Conservation (phyloP, 2,888 invertebrate species). For the Chrysolina oricalcia region DNA sequence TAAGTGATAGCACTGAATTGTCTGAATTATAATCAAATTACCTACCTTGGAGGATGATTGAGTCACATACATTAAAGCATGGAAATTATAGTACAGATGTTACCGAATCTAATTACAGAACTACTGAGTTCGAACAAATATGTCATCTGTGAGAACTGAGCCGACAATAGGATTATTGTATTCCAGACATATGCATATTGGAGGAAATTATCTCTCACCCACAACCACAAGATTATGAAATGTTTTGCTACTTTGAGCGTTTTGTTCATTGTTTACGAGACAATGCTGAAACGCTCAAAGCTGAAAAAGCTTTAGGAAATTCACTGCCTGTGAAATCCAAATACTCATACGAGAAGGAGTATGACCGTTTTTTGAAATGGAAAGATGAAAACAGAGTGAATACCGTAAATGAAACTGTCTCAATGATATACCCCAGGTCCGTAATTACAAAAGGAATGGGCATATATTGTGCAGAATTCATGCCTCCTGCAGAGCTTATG, state of each 20-base stretch:
- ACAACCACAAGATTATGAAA: background rate
- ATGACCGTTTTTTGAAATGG: no score
- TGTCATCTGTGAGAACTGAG: background rate
- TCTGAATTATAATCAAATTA: slow-evolving; percentile 3
- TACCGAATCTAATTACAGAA: slow-evolving; percentile 8
- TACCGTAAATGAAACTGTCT: no score
- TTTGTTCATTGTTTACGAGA: background rate
- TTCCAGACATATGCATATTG: background rate
- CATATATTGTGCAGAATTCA: no score
- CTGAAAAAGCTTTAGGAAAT: no score
- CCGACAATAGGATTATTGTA: background rate
- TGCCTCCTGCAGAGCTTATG: no score
- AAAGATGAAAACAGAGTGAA: no score
- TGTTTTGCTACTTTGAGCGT: background rate
- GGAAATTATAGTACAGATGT: slow-evolving; percentile 5
- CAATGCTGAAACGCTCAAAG: no score
- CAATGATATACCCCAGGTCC: no score
- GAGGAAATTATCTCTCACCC: background rate
- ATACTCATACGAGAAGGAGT: no score
- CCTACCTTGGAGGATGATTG: background rate
- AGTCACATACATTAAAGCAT: background rate
- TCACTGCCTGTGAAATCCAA: no score
- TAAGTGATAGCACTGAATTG: background rate
- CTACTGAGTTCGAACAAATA: slow-evolving; percentile 10
- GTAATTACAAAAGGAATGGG: no score